phyloP scores from a whole-genome alignment of 2,888 invertebrate species.

The Desoria tigrina region DNA sequence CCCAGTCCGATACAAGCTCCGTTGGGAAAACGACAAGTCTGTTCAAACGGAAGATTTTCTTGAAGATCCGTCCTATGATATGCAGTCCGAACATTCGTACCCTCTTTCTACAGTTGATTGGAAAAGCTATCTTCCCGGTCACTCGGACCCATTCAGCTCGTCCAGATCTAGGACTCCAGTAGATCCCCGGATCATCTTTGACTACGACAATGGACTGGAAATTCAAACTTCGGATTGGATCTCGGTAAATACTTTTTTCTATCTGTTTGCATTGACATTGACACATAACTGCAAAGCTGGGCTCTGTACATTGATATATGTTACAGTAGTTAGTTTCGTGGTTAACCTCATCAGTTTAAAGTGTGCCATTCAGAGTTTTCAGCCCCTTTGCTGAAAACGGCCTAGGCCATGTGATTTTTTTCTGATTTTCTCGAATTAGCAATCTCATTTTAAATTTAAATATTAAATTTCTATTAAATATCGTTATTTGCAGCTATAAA shows the following conservation, averaged over 20 bases:
- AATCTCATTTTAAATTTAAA: too few species aligned
- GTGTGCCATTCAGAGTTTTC: too few species aligned
- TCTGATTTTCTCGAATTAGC: too few species aligned
- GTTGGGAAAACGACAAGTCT: conserved; percentile 49
- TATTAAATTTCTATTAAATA: too few species aligned
- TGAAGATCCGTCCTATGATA: background rate
- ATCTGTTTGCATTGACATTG: conserved; percentile 5
- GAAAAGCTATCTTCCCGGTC: conserved; percentile 16
- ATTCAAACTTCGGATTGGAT: conserved; percentile 37
- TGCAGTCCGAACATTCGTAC: background rate
- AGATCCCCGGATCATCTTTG: conserved; percentile 28
- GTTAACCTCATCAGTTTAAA: too few species aligned
- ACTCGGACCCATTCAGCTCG: background rate
- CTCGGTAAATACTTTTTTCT: conserved; percentile 32
- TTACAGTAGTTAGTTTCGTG: too few species aligned
- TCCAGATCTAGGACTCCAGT: conserved; percentile 33
- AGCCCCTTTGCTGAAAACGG: too few species aligned
- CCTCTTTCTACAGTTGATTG: conserved; percentile 18
- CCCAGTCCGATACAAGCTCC: conserved; percentile 48
- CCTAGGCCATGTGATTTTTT: too few species aligned
- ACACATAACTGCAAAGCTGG: too few species aligned
- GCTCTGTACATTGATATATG: too few species aligned
- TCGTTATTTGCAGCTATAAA: too few species aligned
- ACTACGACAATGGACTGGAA: conserved; percentile 31
- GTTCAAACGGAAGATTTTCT: conserved; percentile 49